Conservation (phyloP, 2,888 invertebrate species). For the Yponomeuta evonymella region DNA sequence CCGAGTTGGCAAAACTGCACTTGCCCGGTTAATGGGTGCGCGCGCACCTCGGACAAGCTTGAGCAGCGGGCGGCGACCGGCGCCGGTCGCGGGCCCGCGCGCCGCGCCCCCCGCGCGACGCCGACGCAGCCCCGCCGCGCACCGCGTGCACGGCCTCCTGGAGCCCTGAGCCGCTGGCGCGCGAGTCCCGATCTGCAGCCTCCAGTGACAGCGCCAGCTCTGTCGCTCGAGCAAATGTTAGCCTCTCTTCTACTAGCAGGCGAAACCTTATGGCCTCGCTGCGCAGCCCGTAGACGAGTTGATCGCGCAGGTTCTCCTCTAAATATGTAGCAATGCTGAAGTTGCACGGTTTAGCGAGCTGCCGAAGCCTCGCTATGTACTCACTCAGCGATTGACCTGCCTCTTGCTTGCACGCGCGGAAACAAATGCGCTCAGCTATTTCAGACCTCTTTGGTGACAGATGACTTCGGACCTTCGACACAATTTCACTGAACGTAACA, state of each 20-base stretch:
- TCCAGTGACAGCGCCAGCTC: conserved; percentile 16
- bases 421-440: conserved; percentile 14
- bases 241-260: conserved; percentile 6
- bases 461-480: conserved; percentile 1
- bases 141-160: too few species aligned
- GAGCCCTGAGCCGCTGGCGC: background rate
- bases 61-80: background rate
- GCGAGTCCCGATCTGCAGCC: conserved; percentile 15
- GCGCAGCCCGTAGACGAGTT: conserved; percentile 13
- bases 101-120: conserved; percentile 10
- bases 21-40: background rate
- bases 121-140: background rate
- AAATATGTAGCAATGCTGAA: background rate
- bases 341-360: conserved; percentile 2
- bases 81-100: background rate
- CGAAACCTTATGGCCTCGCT: conserved; percentile 14
- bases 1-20: conserved; percentile 14
- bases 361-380: background rate
- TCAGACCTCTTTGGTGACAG: conserved; percentile 16
- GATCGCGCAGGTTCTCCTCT: conserved; percentile 16
- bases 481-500: background rate
- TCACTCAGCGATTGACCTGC: conserved; percentile 12
- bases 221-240: conserved; percentile 13
- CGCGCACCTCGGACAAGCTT: background rate
- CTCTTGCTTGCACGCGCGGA: conserved; percentile 14